Percentiles rank a stretch among this genome's conserved stretches.
Conservation (phyloP, 2,888 invertebrate genomes). For the Electrophaes corylata region DNA sequence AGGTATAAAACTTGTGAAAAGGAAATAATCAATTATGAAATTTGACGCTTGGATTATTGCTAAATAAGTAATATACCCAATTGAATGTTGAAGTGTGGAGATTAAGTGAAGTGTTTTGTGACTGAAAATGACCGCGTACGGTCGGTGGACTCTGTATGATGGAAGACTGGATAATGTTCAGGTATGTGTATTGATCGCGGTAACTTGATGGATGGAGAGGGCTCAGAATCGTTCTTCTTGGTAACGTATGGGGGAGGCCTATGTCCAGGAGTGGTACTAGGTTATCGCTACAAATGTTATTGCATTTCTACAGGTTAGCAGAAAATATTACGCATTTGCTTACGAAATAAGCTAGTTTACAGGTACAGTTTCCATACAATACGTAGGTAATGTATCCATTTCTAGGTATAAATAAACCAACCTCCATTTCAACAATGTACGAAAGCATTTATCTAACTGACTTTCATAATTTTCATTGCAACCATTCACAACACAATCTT, state of each 20-base stretch:
- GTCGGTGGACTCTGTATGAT: constrained; percentile 72
- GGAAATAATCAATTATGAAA: neutral
- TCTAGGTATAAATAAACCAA: neutral
- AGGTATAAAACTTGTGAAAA: too few species aligned
- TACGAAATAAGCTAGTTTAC: neutral
- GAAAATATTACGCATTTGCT: neutral
- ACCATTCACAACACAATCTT: constrained; percentile 15
- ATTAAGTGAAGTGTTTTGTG: constrained; percentile 31
- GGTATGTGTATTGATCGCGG: constrained; percentile 59
- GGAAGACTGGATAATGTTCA: constrained; percentile 67
- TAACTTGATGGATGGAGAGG: too few species aligned
- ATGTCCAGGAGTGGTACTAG: too few species aligned
- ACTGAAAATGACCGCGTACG: constrained; percentile 62
- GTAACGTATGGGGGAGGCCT: too few species aligned
- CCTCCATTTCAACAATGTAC: constrained; percentile 8
- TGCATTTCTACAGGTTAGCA: neutral
- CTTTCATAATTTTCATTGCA: constrained; percentile 14
- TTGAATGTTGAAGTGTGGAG: constrained; percentile 23
- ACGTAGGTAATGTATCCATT: neutral
- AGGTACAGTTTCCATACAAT: neutral
- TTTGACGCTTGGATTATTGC: neutral
- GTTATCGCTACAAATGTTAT: neutral
- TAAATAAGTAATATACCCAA: constrained; percentile 12
- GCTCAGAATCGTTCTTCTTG: too few species aligned
- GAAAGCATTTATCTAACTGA: constrained; percentile 6